Evolutionary conservation across 2,888 invertebrate genomes (phyloP), one percentile per base, ranked within the genome.

Genomic region (Stenodera caucasica): DNA sequence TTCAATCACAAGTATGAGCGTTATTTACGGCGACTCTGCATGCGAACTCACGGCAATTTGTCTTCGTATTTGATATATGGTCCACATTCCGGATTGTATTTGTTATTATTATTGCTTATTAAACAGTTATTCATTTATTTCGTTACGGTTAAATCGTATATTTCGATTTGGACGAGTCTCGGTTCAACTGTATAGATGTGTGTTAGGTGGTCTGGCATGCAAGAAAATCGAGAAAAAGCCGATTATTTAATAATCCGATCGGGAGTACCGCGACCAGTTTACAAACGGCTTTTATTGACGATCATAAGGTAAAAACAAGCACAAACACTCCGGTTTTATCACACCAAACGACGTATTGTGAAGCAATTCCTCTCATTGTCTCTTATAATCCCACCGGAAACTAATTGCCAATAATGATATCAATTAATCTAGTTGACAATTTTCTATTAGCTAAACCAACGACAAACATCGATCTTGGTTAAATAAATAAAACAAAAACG

Each of bases 201-300:
- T 52, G 55, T 56, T 49, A 50, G 65, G 63, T 61, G 63, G 63
- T 66, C 66, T 53, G 51, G 53, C 26, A 49, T n/a, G 49, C 55
- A 60, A 57, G 59, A 58, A 50, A 61, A 56, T 30, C 49, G 53
- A 64, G 58, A 61, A 64, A 64, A 57, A 58, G 51, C 53, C 63
- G 61, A 64, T 64, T 67, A 67, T 67, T 67, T 65, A 67, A 65
- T 63, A 66, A 67, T 67, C 60, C 52, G 51, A 55, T 57, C 59
- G 63, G 63, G 62, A 54, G 63, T 49, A 60, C 33, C 56, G 67
- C 63, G 60, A 59, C 63, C 61, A 60, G 66, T 65, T 67, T 67
- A 67, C 67, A 67, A 67, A 66, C 65, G 63, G 60, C 63, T 61
- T 61, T 65, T 65, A 67, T 66, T 67, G 63, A 58, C 56, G 35